These are phyloP conservation scores for Drosophila aff. DNA, from an alignment of 1,140 invertebrate species.

Conservation along the genomic window DNA sequence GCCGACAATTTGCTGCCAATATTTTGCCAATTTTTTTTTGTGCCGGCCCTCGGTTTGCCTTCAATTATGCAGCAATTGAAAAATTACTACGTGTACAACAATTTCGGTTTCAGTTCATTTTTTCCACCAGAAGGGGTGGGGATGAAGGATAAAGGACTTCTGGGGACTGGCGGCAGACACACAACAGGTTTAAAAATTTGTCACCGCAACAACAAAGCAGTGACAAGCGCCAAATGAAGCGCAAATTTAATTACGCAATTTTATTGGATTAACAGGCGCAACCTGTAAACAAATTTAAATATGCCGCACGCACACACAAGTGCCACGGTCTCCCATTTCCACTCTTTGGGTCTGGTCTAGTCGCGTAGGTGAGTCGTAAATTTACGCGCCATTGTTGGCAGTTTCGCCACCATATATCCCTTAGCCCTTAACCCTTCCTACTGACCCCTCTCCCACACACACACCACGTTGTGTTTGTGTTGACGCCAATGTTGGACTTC, in stretches of 20 bases:
- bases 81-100: slow-evolving; percentile 81
- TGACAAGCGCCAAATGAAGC: slow-evolving; percentile 81
- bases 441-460: background rate
- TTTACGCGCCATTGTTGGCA: slow-evolving; percentile 75
- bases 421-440: background rate
- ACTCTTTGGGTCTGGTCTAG: slow-evolving; percentile 47
- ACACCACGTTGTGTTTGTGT: slow-evolving; percentile 25
- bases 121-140: slow-evolving; percentile 14
- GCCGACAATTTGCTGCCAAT: slow-evolving; percentile 78
- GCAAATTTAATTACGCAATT: slow-evolving; percentile 83
- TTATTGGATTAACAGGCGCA: slow-evolving; percentile 77
- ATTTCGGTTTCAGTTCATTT: slow-evolving; percentile 51
- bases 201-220: slow-evolving; percentile 73
- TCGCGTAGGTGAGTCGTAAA: slow-evolving; percentile 81
- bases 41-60: slow-evolving; percentile 44
- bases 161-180: slow-evolving; percentile 7
- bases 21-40: slow-evolving; percentile 67
- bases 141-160: slow-evolving; percentile 8
- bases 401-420: slow-evolving; percentile 13
- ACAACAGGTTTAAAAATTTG: slow-evolving; percentile 80
- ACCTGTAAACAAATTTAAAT: slow-evolving; percentile 80
- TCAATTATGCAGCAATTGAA: slow-evolving; percentile 84
- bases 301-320: slow-evolving; percentile 69
- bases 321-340: slow-evolving; percentile 1
- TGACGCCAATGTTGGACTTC: slow-evolving; percentile 73